Evolutionary conservation across 2,113 vertebrate genomes (phyloP).

Genomic region (Mormyrus iriodes): DNA sequence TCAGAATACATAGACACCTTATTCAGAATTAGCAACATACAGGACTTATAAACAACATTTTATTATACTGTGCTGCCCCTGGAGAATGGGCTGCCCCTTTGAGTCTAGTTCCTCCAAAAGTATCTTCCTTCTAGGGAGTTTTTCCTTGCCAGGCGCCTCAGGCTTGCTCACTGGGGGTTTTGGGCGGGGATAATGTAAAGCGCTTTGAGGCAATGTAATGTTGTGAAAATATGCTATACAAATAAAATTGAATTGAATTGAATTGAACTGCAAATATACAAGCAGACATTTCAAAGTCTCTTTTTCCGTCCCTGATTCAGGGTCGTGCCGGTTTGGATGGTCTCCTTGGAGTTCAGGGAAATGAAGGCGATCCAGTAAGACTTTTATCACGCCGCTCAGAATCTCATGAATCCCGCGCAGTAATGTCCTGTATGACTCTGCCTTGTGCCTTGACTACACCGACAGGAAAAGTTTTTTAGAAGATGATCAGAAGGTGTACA

Average conservation of each 20-base stretch:
- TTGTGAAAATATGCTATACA: no score
- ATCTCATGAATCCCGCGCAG: not conserved
- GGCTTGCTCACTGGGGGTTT: no score
- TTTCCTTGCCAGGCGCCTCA: no score
- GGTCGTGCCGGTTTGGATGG: slow-evolving; percentile 57
- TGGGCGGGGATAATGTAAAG: no score
- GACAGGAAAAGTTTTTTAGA: not conserved
- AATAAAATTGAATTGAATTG: no score
- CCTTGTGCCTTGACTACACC: not conserved
- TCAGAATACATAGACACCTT: not conserved
- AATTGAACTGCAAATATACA: not conserved
- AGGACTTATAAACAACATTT: not conserved
- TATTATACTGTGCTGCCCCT: not conserved
- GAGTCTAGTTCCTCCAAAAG: no score
- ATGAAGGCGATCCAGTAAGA: slow-evolving; percentile 60
- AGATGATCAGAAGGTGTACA: not conserved
- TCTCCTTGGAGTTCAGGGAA: slow-evolving; percentile 64
- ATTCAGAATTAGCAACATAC: not conserved
- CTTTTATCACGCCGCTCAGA: not conserved
- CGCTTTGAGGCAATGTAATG: no score
- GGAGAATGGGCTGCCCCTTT: no score
- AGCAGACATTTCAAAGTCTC: not conserved
- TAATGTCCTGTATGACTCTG: not conserved
- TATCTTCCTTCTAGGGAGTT: no score
- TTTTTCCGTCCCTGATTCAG: slow-evolving; percentile 37